Base-by-base conservation (phyloP, 1,140 invertebrate species). In the Pseudomyrmex cubaensis region DNA sequence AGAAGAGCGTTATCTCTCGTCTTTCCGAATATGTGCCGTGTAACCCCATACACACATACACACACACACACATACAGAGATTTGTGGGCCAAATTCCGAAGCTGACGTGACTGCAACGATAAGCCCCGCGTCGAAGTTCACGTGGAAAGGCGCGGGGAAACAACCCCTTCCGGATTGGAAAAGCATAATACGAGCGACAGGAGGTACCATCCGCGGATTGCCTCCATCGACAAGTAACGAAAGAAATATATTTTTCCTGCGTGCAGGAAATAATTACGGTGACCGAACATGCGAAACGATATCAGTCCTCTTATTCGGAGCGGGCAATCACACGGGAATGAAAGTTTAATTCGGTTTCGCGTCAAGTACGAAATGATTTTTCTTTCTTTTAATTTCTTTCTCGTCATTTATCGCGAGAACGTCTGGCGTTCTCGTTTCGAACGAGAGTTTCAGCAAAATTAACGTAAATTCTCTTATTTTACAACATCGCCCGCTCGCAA, bases 131-230 rank as follows among this genome's bases (percentile, higher is more conserved):
- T 86, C 54, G 69, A 44, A 80, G 73, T 88, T 75, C 22, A 69
- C 61, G 67, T 72, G 44, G 25, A 74, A 73, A 75, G 66, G 72
- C n/a, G 56, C 48, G 67, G 66, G 69, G 66, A 63, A 57, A 20
- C 66, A 17, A 76, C 22, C 22, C 25, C 13, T 44, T 80, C 35
- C 46, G 77, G 61, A 89, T 89, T 77, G 80, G 59, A 78, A 89
- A 89, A 76, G 46, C 75, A 84, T 89, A 88, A 85, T 9, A 46
- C 35, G 75, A 70, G 17, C 25, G 15, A 63, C 52, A 10, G 20
- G 25, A 20, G 84, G 86, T 88, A 88, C 86, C 87, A 88, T 73
- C 48, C 87, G 57, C 76, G 77, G 83, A 85, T 87, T 83, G 61
- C 72, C 83, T 64, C 87, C 78, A 50, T 59, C 82, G 82, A 87